Base-by-base conservation (phyloP, 2,888 invertebrate genomes). In the Sinodicranocentrus sp. region DNA sequence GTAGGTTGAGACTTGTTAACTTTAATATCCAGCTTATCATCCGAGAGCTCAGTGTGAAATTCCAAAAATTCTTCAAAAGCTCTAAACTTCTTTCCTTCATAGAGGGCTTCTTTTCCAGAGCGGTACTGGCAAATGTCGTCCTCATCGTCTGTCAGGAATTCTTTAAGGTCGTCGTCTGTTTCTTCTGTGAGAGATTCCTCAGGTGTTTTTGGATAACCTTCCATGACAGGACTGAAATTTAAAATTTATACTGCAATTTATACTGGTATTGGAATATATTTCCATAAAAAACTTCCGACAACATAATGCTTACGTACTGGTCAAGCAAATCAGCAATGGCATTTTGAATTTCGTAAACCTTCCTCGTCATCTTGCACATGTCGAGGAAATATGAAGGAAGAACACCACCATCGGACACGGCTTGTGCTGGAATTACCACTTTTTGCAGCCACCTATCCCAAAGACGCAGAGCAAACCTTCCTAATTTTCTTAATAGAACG, bases 401-500 rank as follows among this genome's bases (percentile, higher is more conserved):
- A 1, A 26, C 26, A 1, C 59, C 67, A 6, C 59, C 68, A 6
- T 72, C 43, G 1, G 59, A 61, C 6, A 61, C 33, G 0, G 19
- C 59, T 44, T 77, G 80, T 0, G 76, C 72, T 6, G 80, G 80
- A n/a, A 21, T 63, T 0, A 87, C 82, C n/a, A 84, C 76, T 19
- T 78, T 65, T 10, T 76, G 25, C 23, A 85, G 26, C 85, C 86
- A 87, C 6, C 76, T 65, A 1, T 63, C n/a, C 88, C 88, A 88
- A 28, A 85, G 65, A 17, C 67, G 21, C 28, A 86, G 78, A 0
- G 87, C 84, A 10, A 83, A 73, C 54, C 87, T 57, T 1, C 88
- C 88, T 1, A 88, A 54, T 67, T 80, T 86, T 10, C 88, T 76
- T 0, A 88, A 76, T 3, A 75, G 70, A 1, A 86, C 72, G 71